These are phyloP conservation scores for Drosophila subquinaria DNA, from an alignment of 2,888 invertebrate genomes.

Conservation along the genomic window DNA sequence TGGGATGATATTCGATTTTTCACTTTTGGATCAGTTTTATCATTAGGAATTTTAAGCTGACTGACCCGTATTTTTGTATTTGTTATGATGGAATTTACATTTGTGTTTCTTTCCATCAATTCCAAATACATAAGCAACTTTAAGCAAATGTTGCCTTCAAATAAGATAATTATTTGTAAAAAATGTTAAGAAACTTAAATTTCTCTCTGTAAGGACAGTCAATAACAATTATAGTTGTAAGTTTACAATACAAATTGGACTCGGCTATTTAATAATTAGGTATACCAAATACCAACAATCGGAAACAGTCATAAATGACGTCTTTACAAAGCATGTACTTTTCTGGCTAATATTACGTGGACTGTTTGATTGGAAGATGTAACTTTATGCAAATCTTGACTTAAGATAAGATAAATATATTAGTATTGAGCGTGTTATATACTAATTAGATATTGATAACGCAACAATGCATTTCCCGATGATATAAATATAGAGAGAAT, in stretches of 20 bases:
- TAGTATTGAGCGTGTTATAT: constrained; percentile 40
- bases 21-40: too few relatives aligned
- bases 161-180: not conserved
- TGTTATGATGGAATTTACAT: too few relatives aligned
- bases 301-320: too few relatives aligned
- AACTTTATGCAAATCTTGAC: constrained; percentile 31
- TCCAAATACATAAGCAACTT: too few relatives aligned
- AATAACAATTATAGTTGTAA: not conserved
- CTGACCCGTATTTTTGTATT: too few relatives aligned
- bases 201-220: not conserved
- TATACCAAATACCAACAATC: not conserved
- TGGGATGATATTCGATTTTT: too few relatives aligned
- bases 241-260: not conserved
- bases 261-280: not conserved
- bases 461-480: constrained; percentile 16
- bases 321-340: constrained; percentile 1
- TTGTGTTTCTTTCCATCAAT: too few relatives aligned
- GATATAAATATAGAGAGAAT: constrained; percentile 55
- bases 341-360: not conserved
- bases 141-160: too few relatives aligned
- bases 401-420: too few relatives aligned
- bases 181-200: not conserved
- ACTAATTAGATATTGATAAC: constrained; percentile 57
- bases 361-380: constrained; percentile 40
- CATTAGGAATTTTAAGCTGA: too few relatives aligned